A percentile compares a stretch with the other conserved stretches of the same genome.
Evolutionary conservation across 2,113 vertebrate genomes (phyloP).

Genomic region (Lontra canadensis): DNA sequence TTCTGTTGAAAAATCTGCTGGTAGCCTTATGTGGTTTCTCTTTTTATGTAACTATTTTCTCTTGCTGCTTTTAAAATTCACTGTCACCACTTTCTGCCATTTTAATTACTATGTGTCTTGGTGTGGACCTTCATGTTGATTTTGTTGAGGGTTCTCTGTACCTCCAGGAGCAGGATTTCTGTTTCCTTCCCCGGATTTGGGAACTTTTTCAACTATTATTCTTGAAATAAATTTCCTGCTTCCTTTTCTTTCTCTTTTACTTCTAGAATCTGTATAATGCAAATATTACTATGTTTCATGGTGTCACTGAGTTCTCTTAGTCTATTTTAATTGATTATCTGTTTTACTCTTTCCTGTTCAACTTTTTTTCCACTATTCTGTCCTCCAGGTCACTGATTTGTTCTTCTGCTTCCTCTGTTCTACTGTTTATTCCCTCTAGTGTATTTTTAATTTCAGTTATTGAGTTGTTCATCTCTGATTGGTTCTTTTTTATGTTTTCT

Average conservation of each 20-base stretch:
- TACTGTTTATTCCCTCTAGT: background rate
- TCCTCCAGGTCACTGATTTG: background rate
- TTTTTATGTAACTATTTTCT: background rate
- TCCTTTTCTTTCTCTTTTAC: background rate
- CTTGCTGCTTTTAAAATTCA: background rate
- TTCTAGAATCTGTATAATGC: background rate
- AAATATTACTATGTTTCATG: background rate
- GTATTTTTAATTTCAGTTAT: background rate
- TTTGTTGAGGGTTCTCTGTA: background rate
- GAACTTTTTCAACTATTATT: background rate
- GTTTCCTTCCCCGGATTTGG: background rate
- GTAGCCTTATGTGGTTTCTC: background rate
- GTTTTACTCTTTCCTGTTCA: background rate
- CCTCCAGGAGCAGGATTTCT: background rate
- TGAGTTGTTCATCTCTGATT: background rate
- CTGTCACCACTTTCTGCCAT: background rate
- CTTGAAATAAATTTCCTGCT: background rate
- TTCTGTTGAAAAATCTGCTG: background rate
- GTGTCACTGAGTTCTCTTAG: background rate
- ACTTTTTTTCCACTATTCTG: background rate
- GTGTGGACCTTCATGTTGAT: background rate
- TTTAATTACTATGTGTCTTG: background rate
- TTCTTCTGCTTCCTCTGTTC: background rate
- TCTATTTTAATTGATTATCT: background rate
- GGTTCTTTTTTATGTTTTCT: background rate